Base-by-base conservation (phyloP, 2,113 vertebrate genomes). In the Procavia capensis region DNA sequence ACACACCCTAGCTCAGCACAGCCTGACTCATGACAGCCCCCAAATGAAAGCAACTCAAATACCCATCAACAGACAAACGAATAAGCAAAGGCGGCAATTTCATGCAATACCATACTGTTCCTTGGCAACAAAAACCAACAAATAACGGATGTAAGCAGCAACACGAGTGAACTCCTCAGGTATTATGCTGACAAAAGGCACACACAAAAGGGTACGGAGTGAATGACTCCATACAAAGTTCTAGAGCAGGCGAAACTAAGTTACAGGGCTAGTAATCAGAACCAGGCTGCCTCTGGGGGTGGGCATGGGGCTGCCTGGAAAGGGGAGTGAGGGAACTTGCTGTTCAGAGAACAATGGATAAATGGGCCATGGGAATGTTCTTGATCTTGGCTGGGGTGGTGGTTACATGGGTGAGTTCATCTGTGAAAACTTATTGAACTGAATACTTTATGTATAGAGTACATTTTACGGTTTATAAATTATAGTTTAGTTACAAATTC, bases 181-280 rank as follows among this genome's bases (percentile, higher is more conserved):
- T 4, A 1, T 27, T 5, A 5, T 0, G 22, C 90, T 2, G 50
- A 61, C 54, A 9, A 13, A 6, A 80, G 90, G 54, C 63, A 41
- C 84, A 6, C 19, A 0, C 13, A 31, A 4, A 19, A n/a, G 50
- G 9, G 85, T 29, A 2, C 29, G 4, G 0, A 0, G 57, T 0
- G 14, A 3, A 1, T 10, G 24, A 11, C 6, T 10, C 66, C 14
- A 75, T 27, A 14, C 1, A 27, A 29, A 45, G 74, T 31, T 45
- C 74, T 45, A 29, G 24, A 45, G 29, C 13, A 45, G 13, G 74
- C 41, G 17, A 29, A 45, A 76, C 43, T 47, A 68, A n/a, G 75
- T 17, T 47, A 47, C 11, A 3, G 27, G 14, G 27, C 24, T 27
- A 43, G 72, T 14, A 75, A 4, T 78, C 75, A 78, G 75, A 47